These are phyloP conservation scores for Aphrophora alni DNA, from an alignment of 2,888 invertebrate genomes.

Conservation along the genomic window DNA sequence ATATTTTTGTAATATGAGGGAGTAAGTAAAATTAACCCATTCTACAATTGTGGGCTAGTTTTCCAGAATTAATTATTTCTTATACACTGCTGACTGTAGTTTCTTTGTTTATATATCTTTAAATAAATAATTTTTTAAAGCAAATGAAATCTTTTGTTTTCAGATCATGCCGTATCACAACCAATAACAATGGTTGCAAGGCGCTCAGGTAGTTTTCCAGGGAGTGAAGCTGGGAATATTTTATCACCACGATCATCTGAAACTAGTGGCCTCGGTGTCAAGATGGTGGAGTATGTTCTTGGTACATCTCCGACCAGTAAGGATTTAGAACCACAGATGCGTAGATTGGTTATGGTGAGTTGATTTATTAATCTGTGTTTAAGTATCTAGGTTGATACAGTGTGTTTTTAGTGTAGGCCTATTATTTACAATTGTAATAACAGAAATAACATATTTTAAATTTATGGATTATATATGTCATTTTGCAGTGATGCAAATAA, in stretches of 20 bases:
- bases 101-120: no score
- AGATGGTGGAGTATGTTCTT: slow-evolving; percentile 98
- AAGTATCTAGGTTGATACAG: no score
- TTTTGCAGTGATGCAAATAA: no score
- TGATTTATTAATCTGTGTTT: neutral
- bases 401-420: no score
- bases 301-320: slow-evolving; percentile 88
- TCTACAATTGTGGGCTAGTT: no score
- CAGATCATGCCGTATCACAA: slow-evolving; percentile 72
- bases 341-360: slow-evolving; percentile 62
- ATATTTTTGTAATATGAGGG: no score
- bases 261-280: slow-evolving; percentile 89
- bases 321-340: slow-evolving; percentile 72
- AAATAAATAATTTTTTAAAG: no score
- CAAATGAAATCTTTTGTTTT: slow-evolving; percentile 46
- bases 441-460: neutral
- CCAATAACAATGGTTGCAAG: slow-evolving; percentile 80
- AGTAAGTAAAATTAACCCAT: no score
- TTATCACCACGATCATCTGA: slow-evolving; percentile 84
- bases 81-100: no score
- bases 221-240: slow-evolving; percentile 64
- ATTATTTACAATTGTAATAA: neutral
- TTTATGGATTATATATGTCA: no score
- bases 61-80: no score
- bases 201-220: slow-evolving; percentile 70